Conservation (phyloP, 1,140 invertebrate species). For the Paramacrobiotus metropolitanus region DNA sequence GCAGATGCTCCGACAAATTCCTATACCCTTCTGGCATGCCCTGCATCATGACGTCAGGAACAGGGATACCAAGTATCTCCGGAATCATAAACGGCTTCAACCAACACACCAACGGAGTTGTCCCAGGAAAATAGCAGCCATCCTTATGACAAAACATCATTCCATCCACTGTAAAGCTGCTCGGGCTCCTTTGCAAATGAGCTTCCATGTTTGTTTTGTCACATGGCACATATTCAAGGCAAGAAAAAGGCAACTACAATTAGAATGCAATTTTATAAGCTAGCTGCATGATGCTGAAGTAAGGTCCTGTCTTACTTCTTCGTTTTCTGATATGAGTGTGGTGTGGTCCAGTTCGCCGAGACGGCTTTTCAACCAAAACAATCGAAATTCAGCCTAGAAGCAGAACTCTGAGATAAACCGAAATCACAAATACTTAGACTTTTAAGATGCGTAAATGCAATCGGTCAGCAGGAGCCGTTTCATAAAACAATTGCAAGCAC, state of each 20-base stretch:
- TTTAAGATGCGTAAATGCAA: too few relatives aligned
- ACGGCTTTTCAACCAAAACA: slow-evolving; percentile 39
- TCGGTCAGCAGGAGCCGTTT: too few relatives aligned
- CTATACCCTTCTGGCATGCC: slow-evolving; percentile 23
- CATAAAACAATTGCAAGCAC: not conserved
- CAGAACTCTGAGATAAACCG: too few relatives aligned
- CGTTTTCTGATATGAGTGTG: too few relatives aligned
- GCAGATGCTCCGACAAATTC: slow-evolving; percentile 18
- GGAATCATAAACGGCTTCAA: slow-evolving; percentile 60
- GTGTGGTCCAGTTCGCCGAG: not conserved
- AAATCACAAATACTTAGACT: too few relatives aligned
- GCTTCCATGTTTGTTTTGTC: too few relatives aligned
- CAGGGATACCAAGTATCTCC: slow-evolving; percentile 39
- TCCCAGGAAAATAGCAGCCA: slow-evolving; percentile 45
- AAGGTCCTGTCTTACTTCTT: too few relatives aligned
- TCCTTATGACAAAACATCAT: slow-evolving; percentile 55
- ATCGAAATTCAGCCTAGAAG: slow-evolving; percentile 44
- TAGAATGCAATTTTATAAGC: not conserved
- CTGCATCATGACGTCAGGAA: slow-evolving; percentile 22
- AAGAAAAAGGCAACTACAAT: slow-evolving; percentile 7
- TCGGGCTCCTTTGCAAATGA: not conserved
- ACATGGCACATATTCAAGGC: too few relatives aligned
- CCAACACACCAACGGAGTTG: slow-evolving; percentile 65
- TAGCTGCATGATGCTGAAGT: too few relatives aligned
- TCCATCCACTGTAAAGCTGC: slow-evolving; percentile 34